Evolutionary conservation across 1,140 invertebrate genomes (phyloP).

Genomic region (Diuraphis noxia): DNA sequence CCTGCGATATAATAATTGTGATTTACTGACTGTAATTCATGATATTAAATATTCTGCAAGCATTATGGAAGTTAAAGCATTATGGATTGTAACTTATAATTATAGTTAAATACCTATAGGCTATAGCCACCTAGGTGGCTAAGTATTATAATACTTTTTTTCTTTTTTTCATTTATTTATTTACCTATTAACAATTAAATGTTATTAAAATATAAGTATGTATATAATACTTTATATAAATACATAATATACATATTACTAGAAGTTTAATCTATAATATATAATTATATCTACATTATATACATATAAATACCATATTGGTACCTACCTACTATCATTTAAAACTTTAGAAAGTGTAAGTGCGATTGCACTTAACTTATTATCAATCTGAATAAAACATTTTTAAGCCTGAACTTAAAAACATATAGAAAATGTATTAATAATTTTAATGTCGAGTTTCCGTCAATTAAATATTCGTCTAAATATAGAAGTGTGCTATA

Average conservation of each 20-base stretch:
- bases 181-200: not conserved
- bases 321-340: too few relatives aligned
- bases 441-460: not conserved
- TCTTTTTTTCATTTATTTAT: not conserved
- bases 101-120: too few relatives aligned
- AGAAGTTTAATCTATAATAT: too few relatives aligned
- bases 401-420: not conserved
- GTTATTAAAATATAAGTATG: too few relatives aligned
- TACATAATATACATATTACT: too few relatives aligned
- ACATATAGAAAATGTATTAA: not conserved
- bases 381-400: not conserved
- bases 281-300: too few relatives aligned
- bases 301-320: too few relatives aligned
- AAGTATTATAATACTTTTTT: too few relatives aligned
- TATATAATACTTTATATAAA: too few relatives aligned
- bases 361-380: not conserved
- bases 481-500: not conserved
- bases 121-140: too few relatives aligned
- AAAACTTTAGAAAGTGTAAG: too few relatives aligned
- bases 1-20: not conserved
- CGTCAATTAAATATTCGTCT: not conserved
- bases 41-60: not conserved
- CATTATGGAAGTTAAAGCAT: too few relatives aligned
- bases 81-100: not conserved
- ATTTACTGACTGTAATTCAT: not conserved